A percentile compares a stretch with the other conserved stretches of the same genome.
These are phyloP conservation scores for Pemphigus obesinymphae DNA, from an alignment of 1,140 invertebrate species.

Conservation along the genomic window DNA sequence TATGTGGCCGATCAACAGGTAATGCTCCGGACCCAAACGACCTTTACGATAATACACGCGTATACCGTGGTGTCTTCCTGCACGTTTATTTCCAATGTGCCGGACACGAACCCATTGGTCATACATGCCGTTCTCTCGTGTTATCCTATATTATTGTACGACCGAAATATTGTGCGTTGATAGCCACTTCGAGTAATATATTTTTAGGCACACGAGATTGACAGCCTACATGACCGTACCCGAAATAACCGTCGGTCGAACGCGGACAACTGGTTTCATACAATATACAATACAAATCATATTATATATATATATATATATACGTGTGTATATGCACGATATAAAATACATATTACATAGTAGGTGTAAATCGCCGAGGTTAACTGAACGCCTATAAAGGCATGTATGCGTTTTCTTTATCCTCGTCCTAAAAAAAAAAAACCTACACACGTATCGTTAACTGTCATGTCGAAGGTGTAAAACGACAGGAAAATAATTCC, in stretches of 20 bases:
- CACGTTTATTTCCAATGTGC: neutral
- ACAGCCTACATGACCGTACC: neutral
- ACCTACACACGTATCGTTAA: neutral
- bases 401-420: neutral
- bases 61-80: neutral
- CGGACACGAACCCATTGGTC: neutral
- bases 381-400: neutral
- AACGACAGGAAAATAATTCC: neutral
- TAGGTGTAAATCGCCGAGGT: slow-evolving; percentile 22
- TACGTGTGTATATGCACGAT: neutral
- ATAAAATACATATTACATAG: neutral
- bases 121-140: neutral
- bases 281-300: neutral
- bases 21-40: neutral
- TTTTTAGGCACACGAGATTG: too few relatives aligned
- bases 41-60: neutral
- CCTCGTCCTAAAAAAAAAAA: slow-evolving; percentile 26
- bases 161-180: neutral
- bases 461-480: neutral
- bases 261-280: neutral
- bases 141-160: neutral
- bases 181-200: too few relatives aligned
- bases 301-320: neutral
- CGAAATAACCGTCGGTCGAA: neutral
- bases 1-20: neutral